Evolutionary conservation across 1,140 invertebrate species (phyloP).

Genomic region (Dolichoris vasculosae): DNA sequence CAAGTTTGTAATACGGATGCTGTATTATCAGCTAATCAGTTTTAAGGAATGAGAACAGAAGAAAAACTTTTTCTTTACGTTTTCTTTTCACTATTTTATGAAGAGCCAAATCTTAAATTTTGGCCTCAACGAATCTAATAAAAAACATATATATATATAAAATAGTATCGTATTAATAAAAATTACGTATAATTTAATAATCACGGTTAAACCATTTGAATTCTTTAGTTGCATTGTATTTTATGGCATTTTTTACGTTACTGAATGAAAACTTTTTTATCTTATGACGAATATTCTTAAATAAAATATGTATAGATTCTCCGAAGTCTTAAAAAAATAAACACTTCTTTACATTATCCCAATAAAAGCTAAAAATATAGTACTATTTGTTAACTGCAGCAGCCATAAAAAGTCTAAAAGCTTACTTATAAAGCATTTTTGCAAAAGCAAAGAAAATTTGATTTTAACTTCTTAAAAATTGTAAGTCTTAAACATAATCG

Average conservation of each 20-base stretch:
- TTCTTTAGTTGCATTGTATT: constrained; percentile 43
- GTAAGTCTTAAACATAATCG: constrained; percentile 2
- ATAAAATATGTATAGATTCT: constrained; percentile 36
- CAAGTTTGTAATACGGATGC: background rate
- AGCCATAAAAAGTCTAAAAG: constrained; percentile 18
- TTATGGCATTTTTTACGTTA: constrained; percentile 48
- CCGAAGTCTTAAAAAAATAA: constrained; percentile 38
- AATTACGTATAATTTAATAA: constrained; percentile 25
- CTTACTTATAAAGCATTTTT: constrained; percentile 10
- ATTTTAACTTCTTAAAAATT: background rate
- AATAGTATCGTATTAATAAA: constrained; percentile 23
- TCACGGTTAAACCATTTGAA: constrained; percentile 24
- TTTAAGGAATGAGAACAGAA: constrained; percentile 3
- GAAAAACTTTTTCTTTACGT: background rate
- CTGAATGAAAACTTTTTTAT: background rate
- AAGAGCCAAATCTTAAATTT: background rate
- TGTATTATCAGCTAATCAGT: background rate
- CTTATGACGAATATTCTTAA: constrained; percentile 20
- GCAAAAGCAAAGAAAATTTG: constrained; percentile 31
- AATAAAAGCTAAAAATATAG: constrained; percentile 31
- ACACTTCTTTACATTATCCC: constrained; percentile 17
- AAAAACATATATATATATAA: constrained; percentile 15
- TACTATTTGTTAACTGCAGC: background rate
- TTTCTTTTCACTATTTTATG: background rate
- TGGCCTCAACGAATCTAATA: constrained; percentile 26